phyloP scores from a whole-genome alignment of 2,888 invertebrate genomes.

The Dolichomitus sp. region DNA sequence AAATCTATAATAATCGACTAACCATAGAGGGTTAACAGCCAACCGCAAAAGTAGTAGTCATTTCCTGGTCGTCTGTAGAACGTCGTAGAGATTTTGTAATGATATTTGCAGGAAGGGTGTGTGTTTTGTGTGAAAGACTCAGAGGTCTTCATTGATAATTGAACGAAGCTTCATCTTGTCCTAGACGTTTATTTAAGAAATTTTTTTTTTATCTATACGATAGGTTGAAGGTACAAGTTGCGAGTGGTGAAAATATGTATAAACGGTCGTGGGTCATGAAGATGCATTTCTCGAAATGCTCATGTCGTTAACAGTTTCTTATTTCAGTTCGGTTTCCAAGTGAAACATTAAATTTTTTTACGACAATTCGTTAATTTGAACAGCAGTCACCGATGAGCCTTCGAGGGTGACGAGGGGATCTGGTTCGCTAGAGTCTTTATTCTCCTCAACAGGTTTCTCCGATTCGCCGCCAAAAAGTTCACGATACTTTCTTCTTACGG shows the following conservation, averaged over 20 bases:
- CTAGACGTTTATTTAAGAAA: constrained; percentile 59
- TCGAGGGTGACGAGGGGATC: constrained; percentile 71
- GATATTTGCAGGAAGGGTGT: constrained; percentile 49
- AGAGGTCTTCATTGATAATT: background rate
- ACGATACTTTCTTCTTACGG: constrained; percentile 95
- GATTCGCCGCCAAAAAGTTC: constrained; percentile 90
- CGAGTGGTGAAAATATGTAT: constrained; percentile 36
- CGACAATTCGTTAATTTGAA: constrained; percentile 59
- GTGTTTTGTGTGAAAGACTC: constrained; percentile 26
- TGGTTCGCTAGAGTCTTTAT: constrained; percentile 70
- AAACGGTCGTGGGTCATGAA: constrained; percentile 27
- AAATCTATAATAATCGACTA: constrained; percentile 62
- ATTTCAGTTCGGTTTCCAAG: background rate
- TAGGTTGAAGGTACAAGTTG: constrained; percentile 59
- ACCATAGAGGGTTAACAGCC: constrained; percentile 61
- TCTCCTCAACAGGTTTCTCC: constrained; percentile 83
- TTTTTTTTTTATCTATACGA: constrained; percentile 42
- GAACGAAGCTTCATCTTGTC: constrained; percentile 29
- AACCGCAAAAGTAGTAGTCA: constrained; percentile 56
- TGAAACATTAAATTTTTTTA: constrained; percentile 30
- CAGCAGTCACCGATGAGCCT: constrained; percentile 67
- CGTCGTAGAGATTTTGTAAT: constrained; percentile 44
- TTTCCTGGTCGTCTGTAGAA: constrained; percentile 65
- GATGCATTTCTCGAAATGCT: constrained; percentile 20
- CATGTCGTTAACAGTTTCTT: constrained; percentile 5